A percentile compares a stretch with the other conserved stretches of the same genome.
phyloP scores from a whole-genome alignment of 2,113 vertebrate species.

The Ptilonorhynchus violaceus region DNA sequence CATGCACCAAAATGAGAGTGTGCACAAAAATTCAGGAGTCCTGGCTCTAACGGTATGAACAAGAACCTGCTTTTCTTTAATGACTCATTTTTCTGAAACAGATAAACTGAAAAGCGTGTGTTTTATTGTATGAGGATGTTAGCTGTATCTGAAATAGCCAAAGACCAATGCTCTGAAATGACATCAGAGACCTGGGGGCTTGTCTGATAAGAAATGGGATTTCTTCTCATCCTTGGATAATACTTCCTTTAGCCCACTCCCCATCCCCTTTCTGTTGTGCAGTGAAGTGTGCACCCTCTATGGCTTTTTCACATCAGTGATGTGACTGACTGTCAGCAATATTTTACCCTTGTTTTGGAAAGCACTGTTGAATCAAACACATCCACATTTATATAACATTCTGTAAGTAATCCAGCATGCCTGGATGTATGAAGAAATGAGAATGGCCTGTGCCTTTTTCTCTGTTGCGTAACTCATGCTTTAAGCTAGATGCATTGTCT shows the following conservation, averaged over 20 bases:
- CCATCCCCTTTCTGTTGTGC: not conserved
- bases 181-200: slow-evolving; percentile 1
- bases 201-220: slow-evolving; percentile 19
- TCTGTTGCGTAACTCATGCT: slow-evolving; percentile 25
- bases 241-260: not conserved
- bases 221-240: slow-evolving; percentile 16
- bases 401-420: not conserved
- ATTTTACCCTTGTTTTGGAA: slow-evolving; percentile 17
- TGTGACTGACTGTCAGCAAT: not conserved
- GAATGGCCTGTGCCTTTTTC: not conserved
- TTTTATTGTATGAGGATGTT: not conserved
- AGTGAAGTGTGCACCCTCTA: not conserved
- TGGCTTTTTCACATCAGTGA: not conserved
- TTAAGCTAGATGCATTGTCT: slow-evolving; percentile 32
- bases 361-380: not conserved
- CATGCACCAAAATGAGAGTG: not conserved
- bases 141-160: not conserved
- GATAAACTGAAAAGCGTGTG: not conserved
- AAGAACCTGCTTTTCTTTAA: not conserved
- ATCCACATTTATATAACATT: not conserved
- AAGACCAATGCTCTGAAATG: not conserved
- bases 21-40: not conserved
- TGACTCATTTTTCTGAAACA: not conserved
- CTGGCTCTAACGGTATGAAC: not conserved
- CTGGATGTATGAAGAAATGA: not conserved